These are phyloP conservation scores for Myripristis jacobus DNA, from an alignment of 2,797 vertebrate genomes.

Conservation along the genomic window DNA sequence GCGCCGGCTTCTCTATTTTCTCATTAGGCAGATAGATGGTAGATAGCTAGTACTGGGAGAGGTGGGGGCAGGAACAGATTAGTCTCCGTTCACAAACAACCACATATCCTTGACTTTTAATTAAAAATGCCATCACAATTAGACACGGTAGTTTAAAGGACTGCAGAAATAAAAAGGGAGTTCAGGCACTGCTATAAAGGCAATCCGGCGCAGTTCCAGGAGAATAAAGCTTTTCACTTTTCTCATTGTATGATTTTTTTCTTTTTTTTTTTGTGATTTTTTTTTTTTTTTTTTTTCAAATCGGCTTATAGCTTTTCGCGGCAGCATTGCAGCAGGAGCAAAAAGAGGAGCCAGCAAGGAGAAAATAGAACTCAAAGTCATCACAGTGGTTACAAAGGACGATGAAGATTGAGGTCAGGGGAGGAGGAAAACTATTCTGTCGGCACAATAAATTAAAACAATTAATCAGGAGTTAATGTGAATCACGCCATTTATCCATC, in stretches of 20 bases:
- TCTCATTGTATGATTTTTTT: slow-evolving; percentile 74
- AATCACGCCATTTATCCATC: slow-evolving; percentile 77
- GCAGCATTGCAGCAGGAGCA: slow-evolving; percentile 75
- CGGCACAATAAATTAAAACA: slow-evolving; percentile 80
- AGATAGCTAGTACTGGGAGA: slow-evolving; percentile 79
- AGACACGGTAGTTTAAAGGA: slow-evolving; percentile 86
- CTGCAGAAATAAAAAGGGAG: slow-evolving; percentile 80
- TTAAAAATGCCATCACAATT: slow-evolving; percentile 89
- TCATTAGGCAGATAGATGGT: slow-evolving; percentile 86
- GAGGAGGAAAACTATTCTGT: slow-evolving; percentile 72
- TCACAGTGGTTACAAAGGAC: slow-evolving; percentile 80
- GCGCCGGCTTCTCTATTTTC: slow-evolving; percentile 78
- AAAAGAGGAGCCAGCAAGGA: slow-evolving; percentile 69
- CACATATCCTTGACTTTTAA: slow-evolving; percentile 89
- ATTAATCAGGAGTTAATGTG: slow-evolving; percentile 84
- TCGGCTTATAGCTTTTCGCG: slow-evolving; percentile 83
- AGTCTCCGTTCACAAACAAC: slow-evolving; percentile 86
- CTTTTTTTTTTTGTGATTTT: slow-evolving; percentile 24
- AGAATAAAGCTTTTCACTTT: slow-evolving; percentile 83
- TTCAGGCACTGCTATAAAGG: slow-evolving; percentile 82
- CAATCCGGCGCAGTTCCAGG: slow-evolving; percentile 80
- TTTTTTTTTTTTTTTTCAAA: slow-evolving; percentile 75
- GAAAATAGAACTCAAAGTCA: slow-evolving; percentile 82
- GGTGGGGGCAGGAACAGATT: slow-evolving; percentile 83
- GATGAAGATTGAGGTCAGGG: slow-evolving; percentile 82